These are phyloP conservation scores for Paracentrotus lividus DNA, from an alignment of 53 echinoderm and acorn worm genomes.

Conservation along the genomic window DNA sequence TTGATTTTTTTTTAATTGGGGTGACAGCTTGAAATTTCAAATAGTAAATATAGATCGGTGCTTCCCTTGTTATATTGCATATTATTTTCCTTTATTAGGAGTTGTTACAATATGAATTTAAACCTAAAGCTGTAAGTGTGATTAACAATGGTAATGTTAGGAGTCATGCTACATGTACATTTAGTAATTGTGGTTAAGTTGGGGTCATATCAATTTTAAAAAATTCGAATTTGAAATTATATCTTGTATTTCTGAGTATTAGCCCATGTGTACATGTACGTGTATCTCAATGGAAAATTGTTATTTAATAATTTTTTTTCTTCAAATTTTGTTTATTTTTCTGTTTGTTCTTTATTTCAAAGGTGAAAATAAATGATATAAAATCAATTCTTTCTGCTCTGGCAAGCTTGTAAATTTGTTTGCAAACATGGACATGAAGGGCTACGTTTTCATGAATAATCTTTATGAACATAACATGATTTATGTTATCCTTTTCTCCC, in stretches of 20 bases:
- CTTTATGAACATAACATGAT: not conserved
- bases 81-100: not conserved
- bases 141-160: not conserved
- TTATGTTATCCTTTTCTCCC: conserved; percentile 8
- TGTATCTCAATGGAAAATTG: too few relatives aligned
- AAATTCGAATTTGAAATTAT: not conserved
- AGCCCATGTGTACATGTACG: not conserved
- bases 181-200: not conserved
- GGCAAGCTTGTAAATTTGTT: conserved; percentile 37
- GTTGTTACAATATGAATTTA: conserved; percentile 19
- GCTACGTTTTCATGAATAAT: not conserved
- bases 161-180: not conserved
- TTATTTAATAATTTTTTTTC: not conserved
- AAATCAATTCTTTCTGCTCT: not conserved
- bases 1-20: conserved; percentile 47
- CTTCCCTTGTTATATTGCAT: conserved; percentile 19
- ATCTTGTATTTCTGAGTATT: conserved; percentile 33
- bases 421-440: not conserved
- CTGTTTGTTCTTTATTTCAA: not conserved
- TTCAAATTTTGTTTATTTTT: not conserved
- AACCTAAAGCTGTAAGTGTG: conserved; percentile 25
- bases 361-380: not conserved
- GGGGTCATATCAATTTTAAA: not conserved
- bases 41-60: conserved; percentile 15
- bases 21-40: not conserved